phyloP scores from a whole-genome alignment of 2,888 invertebrate genomes.

The Eristalinus aeneus region DNA sequence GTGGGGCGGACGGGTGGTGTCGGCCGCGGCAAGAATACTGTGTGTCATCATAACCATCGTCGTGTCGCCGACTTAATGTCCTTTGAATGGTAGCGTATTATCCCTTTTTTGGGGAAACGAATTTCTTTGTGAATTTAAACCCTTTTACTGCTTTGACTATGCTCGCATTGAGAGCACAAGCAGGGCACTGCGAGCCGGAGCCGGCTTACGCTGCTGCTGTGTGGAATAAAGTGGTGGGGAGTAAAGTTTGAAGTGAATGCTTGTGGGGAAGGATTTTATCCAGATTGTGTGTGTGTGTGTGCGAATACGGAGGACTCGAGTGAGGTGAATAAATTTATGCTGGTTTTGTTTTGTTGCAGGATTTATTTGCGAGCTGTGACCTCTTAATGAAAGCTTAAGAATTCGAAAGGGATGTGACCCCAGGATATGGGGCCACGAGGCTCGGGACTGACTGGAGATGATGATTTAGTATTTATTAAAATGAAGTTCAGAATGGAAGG shows the following conservation, averaged over 20 bases:
- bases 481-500: background rate
- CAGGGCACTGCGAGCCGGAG: background rate
- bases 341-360: conserved; percentile 2
- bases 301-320: conserved; percentile 3
- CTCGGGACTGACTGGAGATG: background rate
- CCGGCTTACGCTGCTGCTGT: background rate
- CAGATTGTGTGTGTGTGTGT: conserved; percentile 11
- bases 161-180: background rate
- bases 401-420: background rate
- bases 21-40: background rate
- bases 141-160: conserved; percentile 48
- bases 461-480: conserved; percentile 28
- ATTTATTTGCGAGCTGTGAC: conserved; percentile 38
- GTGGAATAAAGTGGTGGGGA: background rate
- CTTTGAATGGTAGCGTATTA: conserved; percentile 45
- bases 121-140: conserved; percentile 46
- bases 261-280: conserved; percentile 13
- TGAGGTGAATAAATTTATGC: conserved; percentile 18
- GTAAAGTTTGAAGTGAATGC: conserved; percentile 14
- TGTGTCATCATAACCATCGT: conserved; percentile 56
- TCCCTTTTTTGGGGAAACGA: conserved; percentile 4
- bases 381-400: conserved; percentile 23
- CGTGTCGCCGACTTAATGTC: conserved; percentile 62
- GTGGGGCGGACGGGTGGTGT: conserved; percentile 18
- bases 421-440: background rate